Evolutionary conservation across 2,888 invertebrate genomes (phyloP), one percentile per base, ranked within the genome.

Genomic region (Hydroisotoma schaefferi): DNA sequence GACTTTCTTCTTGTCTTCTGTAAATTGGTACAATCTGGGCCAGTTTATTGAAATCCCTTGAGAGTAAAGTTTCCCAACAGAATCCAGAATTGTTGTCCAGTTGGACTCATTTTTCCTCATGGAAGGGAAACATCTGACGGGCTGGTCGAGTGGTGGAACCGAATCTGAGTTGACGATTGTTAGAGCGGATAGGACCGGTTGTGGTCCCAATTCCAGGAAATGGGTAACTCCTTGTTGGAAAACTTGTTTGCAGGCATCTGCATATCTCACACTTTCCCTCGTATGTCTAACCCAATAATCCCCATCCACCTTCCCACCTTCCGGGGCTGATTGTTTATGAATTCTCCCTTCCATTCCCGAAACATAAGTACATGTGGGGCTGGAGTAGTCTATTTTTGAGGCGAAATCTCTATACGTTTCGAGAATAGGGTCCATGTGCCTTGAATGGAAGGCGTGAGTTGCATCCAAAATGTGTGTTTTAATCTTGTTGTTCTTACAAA

Each of bases 221-320:
- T 57, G 4, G 1, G 15, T 48, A 26, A 44, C 56, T 22, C 59
- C 61, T 10, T 48, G 27, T 4, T 55, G 12, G 20, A 61, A 18
- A 6, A 23, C 20, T 1, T 29, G 38, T 10, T 29, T 54, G 23
- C 55, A 43, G 3, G 62, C 61, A 6, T 59, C 49, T 10, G 55
- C n/a, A 47, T 56, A 65, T 3, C n/a, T 27, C 1, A 65, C 65
- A 23, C 54, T 54, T 25, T 65, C 65, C 28, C 62, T 40, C 2
- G 61, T 62, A 23, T 65, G 65, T 2, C 57, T 37, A 22, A 61
- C 58, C 65, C 65, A 65, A 47, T 65, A 65, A 18, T 65, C 53
- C 8, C 61, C 26, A 22, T 59, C 26, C 2, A 55, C 29, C 4
- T 53, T 6, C 2, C 8, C 40, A 5, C 47, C 38, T 12, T 52